Base-by-base conservation (phyloP, 1,140 invertebrate genomes). In the Caenorhabditis latens region DNA sequence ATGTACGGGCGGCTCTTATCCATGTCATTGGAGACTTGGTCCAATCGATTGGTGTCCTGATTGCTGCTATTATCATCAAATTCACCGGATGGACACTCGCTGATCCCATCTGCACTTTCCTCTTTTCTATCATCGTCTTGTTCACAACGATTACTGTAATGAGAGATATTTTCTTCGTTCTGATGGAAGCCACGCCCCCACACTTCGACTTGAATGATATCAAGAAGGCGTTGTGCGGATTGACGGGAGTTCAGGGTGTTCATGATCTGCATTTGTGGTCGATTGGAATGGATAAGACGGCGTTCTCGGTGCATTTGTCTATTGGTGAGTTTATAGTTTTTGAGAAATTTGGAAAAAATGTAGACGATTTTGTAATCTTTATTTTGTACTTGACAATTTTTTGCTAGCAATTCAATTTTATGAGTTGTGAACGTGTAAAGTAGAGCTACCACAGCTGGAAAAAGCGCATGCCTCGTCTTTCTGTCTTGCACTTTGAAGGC, bases 231-330 rank as follows among this genome's bases (percentile, higher is more conserved):
- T 95, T 99, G 90, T 94, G 96, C 90, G 94, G 95, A 84, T 95
- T 99, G 75, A 95, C 95, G 24, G 96, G 97, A 21, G 97, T 99
- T 5, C 94, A 95, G 42, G 95, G 96, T 90, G 95, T 98, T 7
- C 98, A 99, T 93, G 98, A 98, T 94, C 94, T 99, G 61, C 94
- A 97, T 90, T 96, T 99, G 91, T 99, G 97, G 98, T 97, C 96
- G 8, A 94, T 99, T 7, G 98, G 96, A 67, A 94, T 98, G 90
- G 96, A 98, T 93, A 98, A 98, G 94, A 84, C 71, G 14, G 87
- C 89, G 21, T 57, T 88, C 19, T 87, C 71, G 48, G 88, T 90
- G n/a, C 88, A 90, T 89, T 58, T 90, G 82, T 85, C 87, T 21
- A n/a, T 89, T 7, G 85, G 87, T 89, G 0, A 82, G 88, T 1